Evolutionary conservation across 1,140 invertebrate genomes (phyloP).

Genomic region (Sycophila sp.): DNA sequence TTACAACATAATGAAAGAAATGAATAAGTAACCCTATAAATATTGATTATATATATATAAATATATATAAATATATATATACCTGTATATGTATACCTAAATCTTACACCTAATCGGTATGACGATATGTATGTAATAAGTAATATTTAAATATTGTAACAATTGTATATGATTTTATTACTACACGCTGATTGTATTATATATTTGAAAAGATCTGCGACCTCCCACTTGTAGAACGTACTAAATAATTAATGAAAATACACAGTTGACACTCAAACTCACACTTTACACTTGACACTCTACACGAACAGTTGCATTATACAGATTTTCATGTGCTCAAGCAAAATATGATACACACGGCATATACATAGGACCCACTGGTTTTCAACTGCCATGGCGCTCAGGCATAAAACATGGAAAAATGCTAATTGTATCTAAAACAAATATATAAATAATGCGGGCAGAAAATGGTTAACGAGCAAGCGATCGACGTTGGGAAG

Average conservation of each 20-base stretch:
- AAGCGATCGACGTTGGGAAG: conserved; percentile 12
- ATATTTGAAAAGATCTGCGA: conserved; percentile 66
- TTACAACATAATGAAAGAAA: conserved; percentile 42
- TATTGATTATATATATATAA: conserved; percentile 57
- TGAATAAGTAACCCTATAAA: conserved; percentile 62
- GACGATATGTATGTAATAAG: conserved; percentile 66
- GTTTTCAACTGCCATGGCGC: conserved; percentile 61
- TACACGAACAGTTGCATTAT: conserved; percentile 34
- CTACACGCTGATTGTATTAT: conserved; percentile 68
- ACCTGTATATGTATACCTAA: conserved; percentile 62
- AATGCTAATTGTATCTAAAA: conserved; percentile 43
- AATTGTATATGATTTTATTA: conserved; percentile 69
- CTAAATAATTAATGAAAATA: conserved; percentile 40
- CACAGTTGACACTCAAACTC: conserved; percentile 28
- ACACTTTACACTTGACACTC: conserved; percentile 28
- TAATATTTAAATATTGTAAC: conserved; percentile 69
- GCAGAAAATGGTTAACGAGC: conserved; percentile 28
- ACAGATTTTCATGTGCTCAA: conserved; percentile 13
- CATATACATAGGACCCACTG: conserved; percentile 44
- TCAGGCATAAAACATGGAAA: conserved; percentile 48
- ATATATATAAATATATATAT: conserved; percentile 57
- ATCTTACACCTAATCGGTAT: conserved; percentile 56
- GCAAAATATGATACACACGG: conserved; percentile 23
- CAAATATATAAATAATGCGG: conserved; percentile 43
- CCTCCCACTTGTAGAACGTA: conserved; percentile 64